These are phyloP conservation scores for Anthoscopus minutus DNA, from an alignment of 2,113 vertebrate species.

Conservation along the genomic window DNA sequence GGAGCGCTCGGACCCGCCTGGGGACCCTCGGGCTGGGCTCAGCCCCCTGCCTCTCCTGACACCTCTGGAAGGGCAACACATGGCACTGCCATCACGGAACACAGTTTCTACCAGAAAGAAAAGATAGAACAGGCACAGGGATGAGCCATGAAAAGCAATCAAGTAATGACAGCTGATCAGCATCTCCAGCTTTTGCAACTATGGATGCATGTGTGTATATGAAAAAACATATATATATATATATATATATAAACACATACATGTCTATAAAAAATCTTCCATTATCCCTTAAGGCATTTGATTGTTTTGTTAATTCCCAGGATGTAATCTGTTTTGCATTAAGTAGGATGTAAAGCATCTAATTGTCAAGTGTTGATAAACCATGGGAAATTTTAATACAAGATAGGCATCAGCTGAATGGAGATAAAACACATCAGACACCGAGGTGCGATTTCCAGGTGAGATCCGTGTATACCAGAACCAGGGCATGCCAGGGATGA, in stretches of 20 bases:
- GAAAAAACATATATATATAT: neutral
- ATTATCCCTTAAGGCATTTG: constrained; percentile 4
- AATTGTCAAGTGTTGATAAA: constrained; percentile 50
- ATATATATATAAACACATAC: neutral
- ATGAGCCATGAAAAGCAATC: neutral
- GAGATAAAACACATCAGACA: constrained; percentile 22
- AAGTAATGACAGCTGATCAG: neutral
- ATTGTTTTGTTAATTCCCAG: constrained; percentile 60
- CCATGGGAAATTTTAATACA: constrained; percentile 43
- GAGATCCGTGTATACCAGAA: neutral
- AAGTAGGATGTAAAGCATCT: constrained; percentile 42
- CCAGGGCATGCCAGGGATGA: neutral
- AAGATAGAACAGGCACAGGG: neutral
- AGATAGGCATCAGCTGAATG: constrained; percentile 50
- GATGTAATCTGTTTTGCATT: constrained; percentile 55
- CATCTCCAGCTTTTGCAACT: neutral
- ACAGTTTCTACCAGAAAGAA: neutral
- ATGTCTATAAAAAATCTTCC: neutral
- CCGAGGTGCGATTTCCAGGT: neutral
- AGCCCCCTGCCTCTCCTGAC: neutral
- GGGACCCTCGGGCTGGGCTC: neutral
- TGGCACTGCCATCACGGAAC: neutral
- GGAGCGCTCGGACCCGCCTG: neutral
- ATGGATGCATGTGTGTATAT: neutral
- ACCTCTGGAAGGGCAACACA: neutral